Percentiles rank a stretch among this genome's conserved stretches.
Evolutionary conservation across 2,113 vertebrate species (phyloP).

Genomic region (Halichoeres trimaculatus): DNA sequence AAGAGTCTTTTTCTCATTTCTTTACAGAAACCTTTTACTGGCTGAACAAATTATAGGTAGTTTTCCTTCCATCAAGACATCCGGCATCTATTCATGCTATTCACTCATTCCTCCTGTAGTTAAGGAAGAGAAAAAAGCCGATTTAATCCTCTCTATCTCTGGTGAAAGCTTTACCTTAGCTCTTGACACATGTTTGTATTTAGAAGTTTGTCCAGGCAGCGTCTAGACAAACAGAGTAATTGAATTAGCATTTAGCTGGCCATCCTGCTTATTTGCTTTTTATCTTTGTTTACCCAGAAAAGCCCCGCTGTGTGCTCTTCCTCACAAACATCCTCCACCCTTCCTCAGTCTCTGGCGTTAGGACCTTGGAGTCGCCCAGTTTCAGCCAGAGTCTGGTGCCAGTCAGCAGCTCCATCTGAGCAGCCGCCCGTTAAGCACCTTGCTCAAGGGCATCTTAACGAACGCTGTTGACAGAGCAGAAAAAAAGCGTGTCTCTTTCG

Average conservation of each 20-base stretch:
- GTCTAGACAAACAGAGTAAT: slow-evolving; percentile 61
- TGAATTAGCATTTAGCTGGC: slow-evolving; percentile 62
- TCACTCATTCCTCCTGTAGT: slow-evolving; percentile 31
- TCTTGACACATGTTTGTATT: slow-evolving; percentile 33
- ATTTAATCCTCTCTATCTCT: slow-evolving; percentile 15
- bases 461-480: slow-evolving; percentile 31
- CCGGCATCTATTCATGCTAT: slow-evolving; percentile 45
- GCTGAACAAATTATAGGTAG: slow-evolving; percentile 77
- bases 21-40: slow-evolving; percentile 80
- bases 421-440: slow-evolving; percentile 42
- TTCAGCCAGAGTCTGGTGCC: slow-evolving; percentile 22
- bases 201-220: slow-evolving; percentile 19
- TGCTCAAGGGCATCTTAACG: slow-evolving; percentile 66
- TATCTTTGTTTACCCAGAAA: slow-evolving; percentile 40
- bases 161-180: slow-evolving; percentile 59
- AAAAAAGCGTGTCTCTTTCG: slow-evolving; percentile 36
- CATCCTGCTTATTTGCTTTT: slow-evolving; percentile 45
- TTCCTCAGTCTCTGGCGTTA: slow-evolving; percentile 29
- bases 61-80: slow-evolving; percentile 66
- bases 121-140: slow-evolving; percentile 15
- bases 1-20: slow-evolving; percentile 16
- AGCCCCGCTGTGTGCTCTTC: slow-evolving; percentile 20
- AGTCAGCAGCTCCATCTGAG: slow-evolving; percentile 39
- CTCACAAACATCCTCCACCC: slow-evolving; percentile 34
- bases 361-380: slow-evolving; percentile 35